These are phyloP conservation scores for Drosophila pegasa DNA, from an alignment of 2,888 invertebrate genomes.

Conservation along the genomic window DNA sequence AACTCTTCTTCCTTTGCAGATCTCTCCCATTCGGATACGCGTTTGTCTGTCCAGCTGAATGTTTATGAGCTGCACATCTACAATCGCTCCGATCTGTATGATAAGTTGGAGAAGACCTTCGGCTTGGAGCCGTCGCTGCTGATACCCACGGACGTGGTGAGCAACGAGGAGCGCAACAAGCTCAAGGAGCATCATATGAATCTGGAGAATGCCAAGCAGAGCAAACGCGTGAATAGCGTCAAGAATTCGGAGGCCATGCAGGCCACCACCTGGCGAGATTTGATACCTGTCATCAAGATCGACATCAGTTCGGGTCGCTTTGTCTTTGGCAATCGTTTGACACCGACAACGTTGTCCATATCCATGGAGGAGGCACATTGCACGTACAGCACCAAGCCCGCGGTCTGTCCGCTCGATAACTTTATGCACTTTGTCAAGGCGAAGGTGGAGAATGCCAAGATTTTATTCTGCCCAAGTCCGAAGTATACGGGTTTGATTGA, in stretches of 20 bases:
- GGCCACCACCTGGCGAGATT: slow-evolving; percentile 96
- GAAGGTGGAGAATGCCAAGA: slow-evolving; percentile 97
- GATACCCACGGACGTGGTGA: slow-evolving; percentile 86
- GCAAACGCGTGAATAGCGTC: slow-evolving; percentile 84
- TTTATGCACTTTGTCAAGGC: slow-evolving; percentile 98
- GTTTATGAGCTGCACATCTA: slow-evolving; percentile 98
- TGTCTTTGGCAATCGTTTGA: slow-evolving; percentile 97
- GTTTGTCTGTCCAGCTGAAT: slow-evolving; percentile 95
- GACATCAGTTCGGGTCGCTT: slow-evolving; percentile 96
- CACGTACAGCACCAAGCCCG: slow-evolving; percentile 97
- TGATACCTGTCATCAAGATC: slow-evolving; percentile 98
- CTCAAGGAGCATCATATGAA: slow-evolving; percentile 87
- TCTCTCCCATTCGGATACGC: slow-evolving; percentile 97
- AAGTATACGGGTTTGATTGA: slow-evolving; percentile 97
- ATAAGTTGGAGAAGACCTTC: slow-evolving; percentile 94
- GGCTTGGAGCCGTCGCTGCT: slow-evolving; percentile 93
- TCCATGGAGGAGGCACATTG: slow-evolving; percentile 97
- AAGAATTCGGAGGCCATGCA: slow-evolving; percentile 92
- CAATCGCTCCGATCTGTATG: slow-evolving; percentile 95
- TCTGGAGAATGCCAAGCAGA: slow-evolving; percentile 87
- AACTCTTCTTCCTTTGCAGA: slow-evolving; percentile 87
- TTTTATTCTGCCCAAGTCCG: slow-evolving; percentile 97
- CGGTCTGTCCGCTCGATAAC: slow-evolving; percentile 95
- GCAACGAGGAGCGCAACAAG: slow-evolving; percentile 86
- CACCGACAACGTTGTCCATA: slow-evolving; percentile 96